Evolutionary conservation across 1,140 invertebrate genomes (phyloP), one percentile per base, ranked within the genome.

Genomic region (Tigriopus japonicus): DNA sequence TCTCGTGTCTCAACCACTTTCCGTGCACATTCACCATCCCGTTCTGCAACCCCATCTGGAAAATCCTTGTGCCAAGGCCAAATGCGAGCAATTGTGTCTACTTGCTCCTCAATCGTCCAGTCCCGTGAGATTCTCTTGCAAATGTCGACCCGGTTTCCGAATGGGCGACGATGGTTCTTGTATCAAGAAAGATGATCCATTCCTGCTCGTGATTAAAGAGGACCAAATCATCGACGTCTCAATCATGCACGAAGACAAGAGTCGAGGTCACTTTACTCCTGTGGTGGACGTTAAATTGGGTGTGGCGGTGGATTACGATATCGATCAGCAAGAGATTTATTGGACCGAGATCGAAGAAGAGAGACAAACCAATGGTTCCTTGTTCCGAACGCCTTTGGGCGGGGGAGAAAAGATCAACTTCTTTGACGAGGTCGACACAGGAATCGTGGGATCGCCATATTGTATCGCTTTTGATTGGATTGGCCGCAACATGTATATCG

Each of bases 391-490:
- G 64, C 82, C 83, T 0, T 82, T 94, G 53, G 82, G 81, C 51
- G 88, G 87, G 13, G 87, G 87, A 1, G 94, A 94, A 64, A 82
- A 82, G 68, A 86, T 84, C 0, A 81, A 86, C 66, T 86, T 96
- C 68, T 77, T 92, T 0, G 67, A 73, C 1, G 66, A 78, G 0
- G 70, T 70, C 6, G 84, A 87, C 61, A 79, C 79, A 6, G 88
- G 89, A 7, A 80, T 95, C 35, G 83, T 95, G 24, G 92, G 93
- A 0, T 82, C 87, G 0, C 87, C 92, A 0, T 88, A 87, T 49
- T 80, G 86, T 0, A 80, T 98, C 35, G 92, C 92, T 0, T 86
- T 95, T 68, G 94, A 98, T 69, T 97, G 93, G 92, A 76, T 97
- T 28, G 91, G 92, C 9, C 75, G 91, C 42, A 98, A 98, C 72